Conservation (phyloP, 2,888 invertebrate species). For the Flabesymbios commensalis region DNA sequence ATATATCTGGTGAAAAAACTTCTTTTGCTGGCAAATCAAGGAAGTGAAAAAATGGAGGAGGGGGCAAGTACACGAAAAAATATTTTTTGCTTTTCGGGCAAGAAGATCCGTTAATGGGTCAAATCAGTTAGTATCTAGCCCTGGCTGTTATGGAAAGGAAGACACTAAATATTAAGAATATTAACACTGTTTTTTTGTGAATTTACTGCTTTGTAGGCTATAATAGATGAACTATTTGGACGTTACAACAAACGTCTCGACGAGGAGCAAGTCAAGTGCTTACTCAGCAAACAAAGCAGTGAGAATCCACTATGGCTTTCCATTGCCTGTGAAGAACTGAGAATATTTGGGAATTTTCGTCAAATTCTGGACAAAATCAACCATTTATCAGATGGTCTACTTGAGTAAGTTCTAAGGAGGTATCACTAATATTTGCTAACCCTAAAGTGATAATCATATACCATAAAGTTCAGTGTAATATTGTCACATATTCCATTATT, state of each 20-base stretch:
- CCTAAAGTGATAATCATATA: neutral
- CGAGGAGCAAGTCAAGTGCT: constrained; percentile 43
- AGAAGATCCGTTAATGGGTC: no score
- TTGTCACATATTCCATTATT: no score
- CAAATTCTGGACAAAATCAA: constrained; percentile 51
- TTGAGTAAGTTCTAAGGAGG: constrained; percentile 54
- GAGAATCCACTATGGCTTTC: constrained; percentile 60
- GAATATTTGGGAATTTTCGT: constrained; percentile 43
- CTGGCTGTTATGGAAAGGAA: no score
- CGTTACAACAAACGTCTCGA: constrained; percentile 47
- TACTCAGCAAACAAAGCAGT: constrained; percentile 50
- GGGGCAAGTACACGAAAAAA: no score
- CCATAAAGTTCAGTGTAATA: neutral
- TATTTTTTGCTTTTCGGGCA: no score
- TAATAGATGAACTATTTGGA: constrained; percentile 47
- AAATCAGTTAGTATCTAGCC: no score
- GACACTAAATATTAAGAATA: no score
- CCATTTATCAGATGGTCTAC: constrained; percentile 51
- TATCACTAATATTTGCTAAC: neutral
- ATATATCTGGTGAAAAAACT: no score
- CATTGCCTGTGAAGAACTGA: constrained; percentile 58
- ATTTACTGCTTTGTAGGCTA: constrained; percentile 36
- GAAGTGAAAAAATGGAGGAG: no score
- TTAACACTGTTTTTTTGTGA: no score
- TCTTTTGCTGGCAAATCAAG: no score